These are phyloP conservation scores for Ceuthmochares aereus DNA, from an alignment of 2,113 vertebrate species.

Conservation along the genomic window DNA sequence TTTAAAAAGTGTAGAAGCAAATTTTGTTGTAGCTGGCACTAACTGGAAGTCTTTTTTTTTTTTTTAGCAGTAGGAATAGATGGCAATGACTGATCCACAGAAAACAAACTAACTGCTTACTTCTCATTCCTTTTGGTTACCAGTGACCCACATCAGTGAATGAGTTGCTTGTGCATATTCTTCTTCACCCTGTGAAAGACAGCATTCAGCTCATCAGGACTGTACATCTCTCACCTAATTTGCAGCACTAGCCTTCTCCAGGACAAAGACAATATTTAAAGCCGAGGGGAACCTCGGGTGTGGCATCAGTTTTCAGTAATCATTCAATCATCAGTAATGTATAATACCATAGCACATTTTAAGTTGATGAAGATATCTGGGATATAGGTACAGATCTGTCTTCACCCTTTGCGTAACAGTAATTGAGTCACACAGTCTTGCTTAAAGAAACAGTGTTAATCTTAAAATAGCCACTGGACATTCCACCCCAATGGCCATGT, in stretches of 20 bases:
- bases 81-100: not conserved
- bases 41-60: not conserved
- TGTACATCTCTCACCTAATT: not conserved
- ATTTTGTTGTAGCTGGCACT: constrained; percentile 18
- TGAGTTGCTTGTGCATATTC: constrained; percentile 2
- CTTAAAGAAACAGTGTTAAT: constrained; percentile 62
- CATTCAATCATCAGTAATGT: not conserved
- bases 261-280: not conserved
- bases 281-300: not conserved
- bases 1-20: constrained; percentile 9
- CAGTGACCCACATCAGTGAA: not conserved
- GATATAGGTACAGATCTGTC: constrained; percentile 4
- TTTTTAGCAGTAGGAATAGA: not conserved
- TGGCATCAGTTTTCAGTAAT: not conserved
- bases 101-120: constrained; percentile 10
- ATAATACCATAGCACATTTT: not conserved
- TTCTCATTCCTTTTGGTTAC: constrained; percentile 30
- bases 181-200: not conserved
- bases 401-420: constrained; percentile 47
- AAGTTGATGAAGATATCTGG: not conserved
- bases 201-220: not conserved
- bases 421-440: constrained; percentile 32
- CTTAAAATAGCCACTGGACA: constrained; percentile 64
- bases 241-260: not conserved
- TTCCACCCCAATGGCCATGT: constrained; percentile 37